Evolutionary conservation across 2,888 invertebrate genomes (phyloP), one percentile per base, ranked within the genome.

Genomic region (Atrina japonica): DNA sequence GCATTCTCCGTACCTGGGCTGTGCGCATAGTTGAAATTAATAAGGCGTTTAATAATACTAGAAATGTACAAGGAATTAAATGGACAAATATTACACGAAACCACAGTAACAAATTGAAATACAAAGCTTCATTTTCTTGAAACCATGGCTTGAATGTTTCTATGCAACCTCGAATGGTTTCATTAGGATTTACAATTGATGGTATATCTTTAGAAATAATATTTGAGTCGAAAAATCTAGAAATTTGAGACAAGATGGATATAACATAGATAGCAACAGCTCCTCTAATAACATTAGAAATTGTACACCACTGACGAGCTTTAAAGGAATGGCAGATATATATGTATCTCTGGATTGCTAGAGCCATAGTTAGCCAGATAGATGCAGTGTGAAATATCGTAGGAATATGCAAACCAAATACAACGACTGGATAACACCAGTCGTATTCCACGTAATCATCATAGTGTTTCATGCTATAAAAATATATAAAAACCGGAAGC

Each of bases 41-140:
- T 9, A 97, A 92, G 0, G 96, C 94, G 89, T 98, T 98, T 60
- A 98, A 93, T 21, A 96, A 94, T 0, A 97, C 96, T 49, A 98
- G 92, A 1, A 95, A 94, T 11, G 95, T 94, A 92, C 97, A 97
- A 0, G 98, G 98, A 69, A 96, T 92, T 76, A 96, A 92, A 88
- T 98, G 96, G n/a, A 98, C 96, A 91, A 96, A 96, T 7, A 97
- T 91, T 14, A 97, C 96, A 16, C 98, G 93, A 90, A 97, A 97
- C 86, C 95, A 93, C 91, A 93, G 92, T 76, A 92, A 92, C 11
- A 94, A 92, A 70, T 95, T 94, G 92, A 94, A 97, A 91, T 96
- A 98, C 6, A 94, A 91, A 89, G 96, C 94, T 78, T 85, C 40
- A 77, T 86, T 71, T 41, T 71, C 65, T 35, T 60, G 35, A 11